Evolutionary conservation across 2,113 vertebrate species (phyloP), one percentile per base, ranked within the genome.

Genomic region (Mixornis gularis): DNA sequence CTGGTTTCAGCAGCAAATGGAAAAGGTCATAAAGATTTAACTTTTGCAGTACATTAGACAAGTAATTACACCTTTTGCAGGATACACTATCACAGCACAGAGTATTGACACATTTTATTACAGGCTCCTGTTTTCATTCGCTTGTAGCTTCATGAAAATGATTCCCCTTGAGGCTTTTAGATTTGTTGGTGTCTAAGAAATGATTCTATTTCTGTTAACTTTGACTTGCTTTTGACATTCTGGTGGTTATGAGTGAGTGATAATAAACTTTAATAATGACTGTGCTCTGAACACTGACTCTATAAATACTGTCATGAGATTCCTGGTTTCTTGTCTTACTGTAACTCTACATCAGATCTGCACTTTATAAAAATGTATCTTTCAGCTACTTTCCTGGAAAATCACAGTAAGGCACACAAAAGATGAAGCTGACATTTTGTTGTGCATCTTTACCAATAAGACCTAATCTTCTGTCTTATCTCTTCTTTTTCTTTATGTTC

Each of bases 1-100:
- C 59, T 70, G 69, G 24, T 87, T 94, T 89, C 87, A 91, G 89
- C 79, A 80, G 76, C 53, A 94, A 91, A 80, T 74, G 56, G 44
- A 71, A 86, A 92, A 91, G 79, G 79, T 93, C 56, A 63, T 26
- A 59, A 92, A 78, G 85, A 88, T 76, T 74, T 88, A 83, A 68
- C 92, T 94, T 94, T 51, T 84, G 40, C 14, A 34, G 44, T 69
- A 25, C 56, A 30, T 89, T 90, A 91, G 27, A 94, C 80, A 89
- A 71, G 32, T 53, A 84, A 91, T 92, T 83, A 83, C 38, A 78
- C n/a, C 43, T 91, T 70, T 85, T 77, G n/a, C 43, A 77, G 81
- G 43, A 48, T 41, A 71, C 21, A 21, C 62, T 41, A 19, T 24
- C 69, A 40, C 17, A 82, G 66, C 36, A 77, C 29, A 70, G n/a